Percentiles rank a stretch among this genome's conserved stretches.
These are phyloP conservation scores for Nasonia vitripennis DNA, from an alignment of 1,140 invertebrate genomes.

Conservation along the genomic window DNA sequence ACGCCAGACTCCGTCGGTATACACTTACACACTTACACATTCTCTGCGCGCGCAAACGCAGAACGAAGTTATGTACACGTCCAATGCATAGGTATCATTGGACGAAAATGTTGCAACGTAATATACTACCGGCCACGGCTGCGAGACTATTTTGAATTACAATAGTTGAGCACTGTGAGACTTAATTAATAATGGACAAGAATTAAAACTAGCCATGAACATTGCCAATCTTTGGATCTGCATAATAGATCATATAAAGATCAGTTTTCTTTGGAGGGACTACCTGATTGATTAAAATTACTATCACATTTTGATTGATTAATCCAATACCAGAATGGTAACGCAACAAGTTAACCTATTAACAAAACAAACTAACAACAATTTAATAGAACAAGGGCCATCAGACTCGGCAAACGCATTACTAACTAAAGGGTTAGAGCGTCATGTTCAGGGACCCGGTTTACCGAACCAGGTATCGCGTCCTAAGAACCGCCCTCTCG, in stretches of 20 bases:
- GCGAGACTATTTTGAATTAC: not conserved
- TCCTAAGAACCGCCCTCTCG: not conserved
- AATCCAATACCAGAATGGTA: not conserved
- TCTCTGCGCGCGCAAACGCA: no score
- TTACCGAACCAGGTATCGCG: not conserved
- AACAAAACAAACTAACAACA: no score
- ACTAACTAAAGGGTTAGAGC: not conserved
- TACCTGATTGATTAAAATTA: not conserved
- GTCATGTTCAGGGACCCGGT: not conserved
- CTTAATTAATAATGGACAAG: not conserved
- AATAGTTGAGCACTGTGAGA: not conserved
- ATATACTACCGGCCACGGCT: not conserved
- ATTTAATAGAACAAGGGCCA: not conserved
- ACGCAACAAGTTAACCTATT: not conserved
- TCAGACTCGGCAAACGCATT: not conserved
- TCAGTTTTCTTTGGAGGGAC: not conserved
- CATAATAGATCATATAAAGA: no score
- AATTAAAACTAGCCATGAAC: no score
- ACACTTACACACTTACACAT: no score
- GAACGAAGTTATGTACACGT: no score
- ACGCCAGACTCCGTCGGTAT: no score
- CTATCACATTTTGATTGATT: not conserved
- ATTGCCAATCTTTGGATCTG: not conserved
- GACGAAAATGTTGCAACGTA: not conserved
- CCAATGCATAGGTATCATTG: no score